phyloP scores from a whole-genome alignment of 2,113 vertebrate species.

The Cervus canadensis region DNA sequence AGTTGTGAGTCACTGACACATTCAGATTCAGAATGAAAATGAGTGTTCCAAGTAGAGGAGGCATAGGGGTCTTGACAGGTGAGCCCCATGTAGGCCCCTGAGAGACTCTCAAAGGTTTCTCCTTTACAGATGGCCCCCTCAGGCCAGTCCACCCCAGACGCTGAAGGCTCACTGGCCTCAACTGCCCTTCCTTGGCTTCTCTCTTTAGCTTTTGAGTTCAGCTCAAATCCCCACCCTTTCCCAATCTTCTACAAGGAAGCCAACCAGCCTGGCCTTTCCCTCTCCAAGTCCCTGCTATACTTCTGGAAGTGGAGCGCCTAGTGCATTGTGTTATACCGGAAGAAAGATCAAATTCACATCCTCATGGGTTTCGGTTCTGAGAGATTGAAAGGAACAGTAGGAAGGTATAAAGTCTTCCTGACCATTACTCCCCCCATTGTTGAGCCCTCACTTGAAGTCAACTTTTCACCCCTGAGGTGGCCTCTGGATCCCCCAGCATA shows the following conservation, averaged over 20 bases:
- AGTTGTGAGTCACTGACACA: not conserved
- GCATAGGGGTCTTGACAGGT: not conserved
- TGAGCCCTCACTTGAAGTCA: not conserved
- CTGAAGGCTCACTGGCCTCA: not conserved
- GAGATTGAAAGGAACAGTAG: not conserved
- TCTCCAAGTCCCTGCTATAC: not conserved
- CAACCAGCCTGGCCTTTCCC: not conserved
- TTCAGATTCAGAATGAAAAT: not conserved
- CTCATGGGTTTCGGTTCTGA: not conserved
- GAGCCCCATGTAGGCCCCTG: not conserved
- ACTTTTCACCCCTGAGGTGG: accelerated
- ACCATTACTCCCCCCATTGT: not conserved
- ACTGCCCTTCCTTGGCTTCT: not conserved
- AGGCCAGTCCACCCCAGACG: not conserved
- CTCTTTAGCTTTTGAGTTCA: not conserved
- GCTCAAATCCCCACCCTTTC: not conserved
- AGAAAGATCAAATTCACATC: not conserved
- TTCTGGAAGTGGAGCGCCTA: not conserved
- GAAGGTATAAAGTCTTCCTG: not conserved
- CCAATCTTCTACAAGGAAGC: not conserved
- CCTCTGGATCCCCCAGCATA: too few relatives aligned
- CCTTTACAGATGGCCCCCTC: not conserved
- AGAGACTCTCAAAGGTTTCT: not conserved
- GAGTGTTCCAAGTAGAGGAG: not conserved
- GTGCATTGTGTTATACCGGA: not conserved